phyloP scores from a whole-genome alignment of 2,113 vertebrate species.

The Cheilinus undulatus region DNA sequence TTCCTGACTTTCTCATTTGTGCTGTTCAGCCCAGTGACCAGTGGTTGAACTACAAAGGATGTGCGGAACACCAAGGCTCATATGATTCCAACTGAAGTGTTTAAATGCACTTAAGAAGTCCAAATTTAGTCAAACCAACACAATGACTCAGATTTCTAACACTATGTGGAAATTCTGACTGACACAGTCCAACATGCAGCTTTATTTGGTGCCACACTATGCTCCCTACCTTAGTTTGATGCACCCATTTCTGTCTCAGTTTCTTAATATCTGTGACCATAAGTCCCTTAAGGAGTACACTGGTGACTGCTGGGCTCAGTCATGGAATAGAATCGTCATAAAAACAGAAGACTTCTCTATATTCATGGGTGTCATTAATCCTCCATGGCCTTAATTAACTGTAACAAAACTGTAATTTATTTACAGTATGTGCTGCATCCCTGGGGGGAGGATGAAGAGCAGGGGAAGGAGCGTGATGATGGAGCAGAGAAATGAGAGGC shows the following conservation, averaged over 20 bases:
- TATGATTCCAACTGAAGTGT: too few relatives aligned
- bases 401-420: constrained; percentile 66
- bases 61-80: too few relatives aligned
- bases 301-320: neutral
- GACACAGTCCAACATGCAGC: too few relatives aligned
- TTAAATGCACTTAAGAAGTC: too few relatives aligned
- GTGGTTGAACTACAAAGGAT: too few relatives aligned
- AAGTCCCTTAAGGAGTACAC: neutral
- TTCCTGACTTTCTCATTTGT: too few relatives aligned
- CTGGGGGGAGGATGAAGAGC: constrained; percentile 10
- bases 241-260: neutral
- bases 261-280: neutral
- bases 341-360: neutral
- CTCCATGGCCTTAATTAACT: constrained; percentile 61
- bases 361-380: constrained; percentile 23
- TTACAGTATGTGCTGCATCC: constrained; percentile 43
- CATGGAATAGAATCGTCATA: constrained; percentile 15
- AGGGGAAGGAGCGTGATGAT: constrained; percentile 18
- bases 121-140: too few relatives aligned
- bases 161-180: too few relatives aligned
- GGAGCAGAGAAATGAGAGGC: constrained; percentile 50
- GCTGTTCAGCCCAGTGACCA: too few relatives aligned
- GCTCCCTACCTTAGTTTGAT: too few relatives aligned
- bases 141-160: too few relatives aligned
- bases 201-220: too few relatives aligned